Evolutionary conservation across 2,888 invertebrate genomes (phyloP).

Genomic region (Atrina japonica): DNA sequence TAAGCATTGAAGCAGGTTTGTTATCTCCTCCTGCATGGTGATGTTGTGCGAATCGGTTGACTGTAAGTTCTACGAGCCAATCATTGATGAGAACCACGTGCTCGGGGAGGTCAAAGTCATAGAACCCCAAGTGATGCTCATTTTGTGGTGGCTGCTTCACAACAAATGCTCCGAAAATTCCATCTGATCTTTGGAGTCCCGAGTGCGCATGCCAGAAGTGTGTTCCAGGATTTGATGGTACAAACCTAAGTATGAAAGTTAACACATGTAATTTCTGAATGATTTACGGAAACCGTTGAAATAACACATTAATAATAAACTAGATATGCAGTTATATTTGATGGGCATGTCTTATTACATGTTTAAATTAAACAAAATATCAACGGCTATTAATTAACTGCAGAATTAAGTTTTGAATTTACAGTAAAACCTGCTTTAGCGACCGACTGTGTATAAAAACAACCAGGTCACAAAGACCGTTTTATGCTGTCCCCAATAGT

Average conservation of each 20-base stretch:
- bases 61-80: conserved; percentile 88
- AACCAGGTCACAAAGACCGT: too few species aligned
- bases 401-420: too few species aligned
- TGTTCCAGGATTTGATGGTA: conserved; percentile 67
- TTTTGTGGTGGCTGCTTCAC: conserved; percentile 85
- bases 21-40: conserved; percentile 91
- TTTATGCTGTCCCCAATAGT: too few species aligned
- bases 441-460: too few species aligned
- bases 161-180: conserved; percentile 68
- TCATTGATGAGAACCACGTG: conserved; percentile 92
- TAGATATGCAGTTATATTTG: too few species aligned
- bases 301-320: too few species aligned
- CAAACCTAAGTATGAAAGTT: conserved; percentile 56
- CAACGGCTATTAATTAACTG: too few species aligned
- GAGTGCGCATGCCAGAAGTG: conserved; percentile 75
- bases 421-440: too few species aligned
- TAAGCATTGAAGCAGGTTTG: conserved; percentile 89
- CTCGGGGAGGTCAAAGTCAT: conserved; percentile 93
- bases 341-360: too few species aligned
- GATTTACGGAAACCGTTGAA: too few species aligned
- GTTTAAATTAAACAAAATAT: too few species aligned
- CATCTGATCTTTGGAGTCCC: conserved; percentile 69
- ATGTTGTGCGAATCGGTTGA: conserved; percentile 89
- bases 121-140: conserved; percentile 92
- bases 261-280: neutral